phyloP scores from a whole-genome alignment of 2,797 vertebrate genomes.

The Mormyrops attenuatus region DNA sequence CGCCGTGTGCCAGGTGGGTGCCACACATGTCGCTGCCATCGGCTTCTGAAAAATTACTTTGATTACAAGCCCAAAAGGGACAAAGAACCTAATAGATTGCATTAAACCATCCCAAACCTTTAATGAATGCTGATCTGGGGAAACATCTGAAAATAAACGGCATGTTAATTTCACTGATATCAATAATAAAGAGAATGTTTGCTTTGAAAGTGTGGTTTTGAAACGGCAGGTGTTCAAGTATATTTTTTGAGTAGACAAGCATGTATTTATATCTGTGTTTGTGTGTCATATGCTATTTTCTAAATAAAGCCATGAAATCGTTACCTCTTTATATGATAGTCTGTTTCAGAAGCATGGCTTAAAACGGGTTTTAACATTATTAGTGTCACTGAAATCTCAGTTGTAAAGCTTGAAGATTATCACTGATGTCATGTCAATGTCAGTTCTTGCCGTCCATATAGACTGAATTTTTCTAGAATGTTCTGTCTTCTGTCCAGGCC shows the following conservation, averaged over 20 bases:
- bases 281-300: background rate
- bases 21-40: background rate
- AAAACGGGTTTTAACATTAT: background rate
- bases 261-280: background rate
- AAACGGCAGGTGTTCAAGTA: background rate
- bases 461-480: background rate
- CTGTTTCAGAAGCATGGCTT: background rate
- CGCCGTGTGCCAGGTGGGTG: slow-evolving; percentile 84
- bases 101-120: background rate
- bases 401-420: background rate
- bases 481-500: background rate
- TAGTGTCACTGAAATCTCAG: background rate
- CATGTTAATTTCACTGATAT: background rate
- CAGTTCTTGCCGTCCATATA: background rate
- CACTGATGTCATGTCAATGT: background rate
- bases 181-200: background rate
- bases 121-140: background rate
- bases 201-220: background rate
- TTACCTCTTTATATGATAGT: background rate
- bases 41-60: background rate
- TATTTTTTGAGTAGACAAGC: background rate
- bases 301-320: background rate
- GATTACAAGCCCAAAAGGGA: background rate
- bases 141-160: background rate
- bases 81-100: background rate